Percentiles rank a stretch among this genome's conserved stretches.
These are phyloP conservation scores for Siniperca obscura DNA, from an alignment of 2,797 vertebrate genomes.

Conservation along the genomic window DNA sequence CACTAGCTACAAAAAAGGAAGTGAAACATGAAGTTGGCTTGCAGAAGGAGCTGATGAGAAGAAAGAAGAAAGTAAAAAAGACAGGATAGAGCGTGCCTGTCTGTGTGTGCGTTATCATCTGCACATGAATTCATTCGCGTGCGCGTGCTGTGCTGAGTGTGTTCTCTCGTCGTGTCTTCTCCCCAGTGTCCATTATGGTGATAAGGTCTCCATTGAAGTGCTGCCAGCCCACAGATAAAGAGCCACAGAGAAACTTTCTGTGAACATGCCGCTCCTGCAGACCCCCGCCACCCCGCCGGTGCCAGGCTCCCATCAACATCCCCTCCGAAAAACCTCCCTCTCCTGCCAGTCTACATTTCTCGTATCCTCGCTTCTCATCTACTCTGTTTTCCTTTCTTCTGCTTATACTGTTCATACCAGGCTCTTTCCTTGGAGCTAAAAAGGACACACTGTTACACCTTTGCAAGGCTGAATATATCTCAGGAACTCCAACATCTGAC, in stretches of 20 bases:
- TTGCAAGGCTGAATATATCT: neutral
- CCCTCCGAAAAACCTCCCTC: constrained; percentile 7
- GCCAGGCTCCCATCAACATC: constrained; percentile 73
- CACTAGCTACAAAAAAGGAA: constrained; percentile 5
- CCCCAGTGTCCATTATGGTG: constrained; percentile 80
- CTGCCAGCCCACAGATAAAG: constrained; percentile 85
- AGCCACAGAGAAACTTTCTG: constrained; percentile 76
- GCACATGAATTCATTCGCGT: neutral
- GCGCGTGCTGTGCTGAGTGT: constrained; percentile 59
- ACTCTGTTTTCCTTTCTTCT: neutral
- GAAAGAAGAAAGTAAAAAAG: constrained; percentile 14
- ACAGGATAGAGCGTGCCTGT: neutral
- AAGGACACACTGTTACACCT: neutral
- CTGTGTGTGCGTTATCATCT: constrained; percentile 11
- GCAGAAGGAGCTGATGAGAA: constrained; percentile 32
- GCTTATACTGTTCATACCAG: neutral
- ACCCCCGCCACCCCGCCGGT: constrained; percentile 52
- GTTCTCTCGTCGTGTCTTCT: constrained; percentile 71
- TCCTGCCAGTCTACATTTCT: constrained; percentile 28
- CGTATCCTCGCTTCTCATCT: constrained; percentile 3
- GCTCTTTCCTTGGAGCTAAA: neutral
- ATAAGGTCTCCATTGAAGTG: constrained; percentile 85
- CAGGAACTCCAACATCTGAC: neutral
- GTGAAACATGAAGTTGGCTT: constrained; percentile 21
- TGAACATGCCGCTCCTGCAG: constrained; percentile 77